Evolutionary conservation across 2,888 invertebrate species (phyloP).

Genomic region (Caenorhabditis angaria): DNA sequence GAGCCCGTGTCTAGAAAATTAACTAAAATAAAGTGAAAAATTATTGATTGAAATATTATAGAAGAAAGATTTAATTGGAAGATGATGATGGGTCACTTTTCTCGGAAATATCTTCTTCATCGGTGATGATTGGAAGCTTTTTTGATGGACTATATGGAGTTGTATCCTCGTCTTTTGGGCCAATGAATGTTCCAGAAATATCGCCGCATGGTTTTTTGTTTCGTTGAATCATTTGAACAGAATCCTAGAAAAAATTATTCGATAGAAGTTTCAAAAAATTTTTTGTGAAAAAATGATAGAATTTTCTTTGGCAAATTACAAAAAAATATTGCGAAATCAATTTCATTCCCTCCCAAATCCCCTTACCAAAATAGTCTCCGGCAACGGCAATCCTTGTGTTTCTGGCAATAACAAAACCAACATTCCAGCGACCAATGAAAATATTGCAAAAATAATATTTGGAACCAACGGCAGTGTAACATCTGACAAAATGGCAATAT

Average conservation of each 20-base stretch:
- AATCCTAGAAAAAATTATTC: slow-evolving; percentile 20
- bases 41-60: background rate
- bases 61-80: background rate
- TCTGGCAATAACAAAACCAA: slow-evolving; percentile 71
- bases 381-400: slow-evolving; percentile 68
- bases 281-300: background rate
- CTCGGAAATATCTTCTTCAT: slow-evolving; percentile 4
- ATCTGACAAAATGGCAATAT: slow-evolving; percentile 66
- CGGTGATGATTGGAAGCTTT: background rate
- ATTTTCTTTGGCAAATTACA: too few relatives aligned
- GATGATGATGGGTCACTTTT: background rate
- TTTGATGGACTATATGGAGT: slow-evolving; percentile 19
- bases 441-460: slow-evolving; percentile 71
- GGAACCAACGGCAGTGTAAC: slow-evolving; percentile 68
- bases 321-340: too few relatives aligned
- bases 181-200: slow-evolving; percentile 20
- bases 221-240: slow-evolving; percentile 37
- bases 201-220: slow-evolving; percentile 27
- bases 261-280: too few relatives aligned
- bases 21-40: background rate
- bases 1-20: background rate
- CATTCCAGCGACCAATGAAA: slow-evolving; percentile 59
- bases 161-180: slow-evolving; percentile 18
- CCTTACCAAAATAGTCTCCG: slow-evolving; percentile 67
- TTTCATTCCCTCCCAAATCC: background rate